phyloP scores from a whole-genome alignment of 2,888 invertebrate genomes.

The Pammene aurita region DNA sequence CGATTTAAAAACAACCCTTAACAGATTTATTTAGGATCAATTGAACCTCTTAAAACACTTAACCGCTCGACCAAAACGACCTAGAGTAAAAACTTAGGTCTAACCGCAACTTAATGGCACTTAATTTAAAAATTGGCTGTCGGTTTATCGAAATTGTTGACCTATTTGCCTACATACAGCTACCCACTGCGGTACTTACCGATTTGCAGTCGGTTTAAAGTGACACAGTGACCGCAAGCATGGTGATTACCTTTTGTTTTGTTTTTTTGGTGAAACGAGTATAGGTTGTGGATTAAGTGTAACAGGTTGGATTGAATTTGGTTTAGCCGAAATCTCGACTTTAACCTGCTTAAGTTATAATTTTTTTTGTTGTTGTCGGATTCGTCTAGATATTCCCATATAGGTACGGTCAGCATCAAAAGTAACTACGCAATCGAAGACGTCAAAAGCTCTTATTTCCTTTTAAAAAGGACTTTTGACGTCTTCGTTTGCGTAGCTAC shows the following conservation, averaged over 20 bases:
- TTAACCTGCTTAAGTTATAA: too few relatives aligned
- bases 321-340: neutral
- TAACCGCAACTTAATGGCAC: conserved; percentile 40
- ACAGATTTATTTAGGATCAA: neutral
- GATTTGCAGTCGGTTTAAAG: conserved; percentile 33
- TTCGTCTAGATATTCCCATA: too few relatives aligned
- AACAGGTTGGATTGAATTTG: neutral
- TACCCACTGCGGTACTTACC: conserved; percentile 28
- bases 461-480: too few relatives aligned
- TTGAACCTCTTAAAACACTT: conserved; percentile 20
- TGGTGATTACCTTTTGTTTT: conserved; percentile 20
- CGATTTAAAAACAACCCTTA: too few relatives aligned
- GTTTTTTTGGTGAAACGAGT: conserved; percentile 24
- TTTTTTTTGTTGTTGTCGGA: too few relatives aligned
- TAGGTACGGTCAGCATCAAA: too few relatives aligned
- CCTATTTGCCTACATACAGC: conserved; percentile 52
- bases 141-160: conserved; percentile 49
- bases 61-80: conserved; percentile 24
- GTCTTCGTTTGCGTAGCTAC: too few relatives aligned
- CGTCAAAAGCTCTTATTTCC: too few relatives aligned
- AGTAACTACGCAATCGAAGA: too few relatives aligned
- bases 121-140: conserved; percentile 42
- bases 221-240: conserved; percentile 28
- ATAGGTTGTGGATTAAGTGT: neutral
- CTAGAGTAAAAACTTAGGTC: conserved; percentile 14